Evolutionary conservation across 2,888 invertebrate genomes (phyloP).

Genomic region (Danaus chrysippus): DNA sequence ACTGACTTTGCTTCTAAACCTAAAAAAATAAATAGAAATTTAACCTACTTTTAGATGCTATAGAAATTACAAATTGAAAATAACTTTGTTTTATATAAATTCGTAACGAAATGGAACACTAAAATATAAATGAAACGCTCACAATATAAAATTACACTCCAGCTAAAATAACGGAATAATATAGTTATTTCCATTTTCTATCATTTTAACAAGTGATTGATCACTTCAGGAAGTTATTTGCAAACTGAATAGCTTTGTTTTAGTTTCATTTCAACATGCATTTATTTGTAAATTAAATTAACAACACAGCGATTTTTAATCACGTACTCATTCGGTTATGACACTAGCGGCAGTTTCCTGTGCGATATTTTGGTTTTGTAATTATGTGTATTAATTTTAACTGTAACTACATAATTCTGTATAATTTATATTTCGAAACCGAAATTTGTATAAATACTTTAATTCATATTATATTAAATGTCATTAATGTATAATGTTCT

Average conservation of each 20-base stretch:
- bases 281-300: slow-evolving; percentile 14
- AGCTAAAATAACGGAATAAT: slow-evolving; percentile 53
- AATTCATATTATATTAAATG: no score
- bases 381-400: neutral
- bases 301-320: slow-evolving; percentile 17
- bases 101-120: neutral
- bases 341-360: slow-evolving; percentile 1
- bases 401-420: no score
- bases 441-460: no score
- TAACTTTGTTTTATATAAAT: neutral
- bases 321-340: neutral
- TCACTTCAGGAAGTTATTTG: slow-evolving; percentile 14
- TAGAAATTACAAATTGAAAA: neutral
- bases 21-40: slow-evolving; percentile 33
- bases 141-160: slow-evolving; percentile 47
- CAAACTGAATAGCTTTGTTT: slow-evolving; percentile 14
- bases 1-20: slow-evolving; percentile 57
- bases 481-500: no score
- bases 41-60: neutral
- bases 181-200: slow-evolving; percentile 66
- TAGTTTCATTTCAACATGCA: slow-evolving; percentile 9
- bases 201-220: slow-evolving; percentile 52
- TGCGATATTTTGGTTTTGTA: neutral
- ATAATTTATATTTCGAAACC: no score
- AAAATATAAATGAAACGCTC: slow-evolving; percentile 31